Percentiles rank a stretch among this genome's conserved stretches.
Evolutionary conservation across 53 echinoderm and acorn worm species (phyloP).

Genomic region (Astropecten irregularis): DNA sequence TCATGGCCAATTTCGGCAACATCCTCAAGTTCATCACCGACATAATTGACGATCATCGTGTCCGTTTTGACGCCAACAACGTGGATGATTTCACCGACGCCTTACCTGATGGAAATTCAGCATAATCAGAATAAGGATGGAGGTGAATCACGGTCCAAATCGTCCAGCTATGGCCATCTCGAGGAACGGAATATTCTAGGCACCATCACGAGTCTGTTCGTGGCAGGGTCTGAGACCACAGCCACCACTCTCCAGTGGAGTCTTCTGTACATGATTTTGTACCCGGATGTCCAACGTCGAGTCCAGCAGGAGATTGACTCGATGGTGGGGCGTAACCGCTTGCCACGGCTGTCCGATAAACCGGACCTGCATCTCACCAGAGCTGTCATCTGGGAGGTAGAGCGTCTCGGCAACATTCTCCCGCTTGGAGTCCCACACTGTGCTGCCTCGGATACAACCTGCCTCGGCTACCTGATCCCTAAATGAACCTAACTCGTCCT

Average conservation of each 20-base stretch:
- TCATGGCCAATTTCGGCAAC: not conserved
- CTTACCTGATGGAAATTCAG: too few relatives aligned
- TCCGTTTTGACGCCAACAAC: conserved; percentile 5
- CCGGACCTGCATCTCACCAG: conserved; percentile 42
- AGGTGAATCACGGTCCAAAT: too few relatives aligned
- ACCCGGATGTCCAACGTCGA: conserved; percentile 53
- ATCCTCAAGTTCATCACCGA: not conserved
- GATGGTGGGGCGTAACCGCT: conserved; percentile 53
- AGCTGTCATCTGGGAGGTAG: conserved; percentile 57
- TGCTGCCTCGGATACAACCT: conserved; percentile 18
- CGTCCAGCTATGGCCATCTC: too few relatives aligned
- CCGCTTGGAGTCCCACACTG: conserved; percentile 60
- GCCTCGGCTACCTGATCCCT: too few relatives aligned
- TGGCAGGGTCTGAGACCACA: too few relatives aligned
- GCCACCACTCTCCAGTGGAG: conserved; percentile 57
- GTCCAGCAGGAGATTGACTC: conserved; percentile 64
- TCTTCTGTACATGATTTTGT: conserved; percentile 52
- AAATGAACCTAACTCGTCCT: too few relatives aligned
- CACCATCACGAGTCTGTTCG: conserved; percentile 49
- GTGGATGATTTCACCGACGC: conserved; percentile 51
- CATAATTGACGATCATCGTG: not conserved
- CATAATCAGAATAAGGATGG: too few relatives aligned
- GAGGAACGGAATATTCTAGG: too few relatives aligned
- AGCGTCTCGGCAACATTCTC: conserved; percentile 49
- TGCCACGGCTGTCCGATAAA: conserved; percentile 53